Evolutionary conservation across 2,797 vertebrate genomes (phyloP).

Genomic region (Prionace glauca): DNA sequence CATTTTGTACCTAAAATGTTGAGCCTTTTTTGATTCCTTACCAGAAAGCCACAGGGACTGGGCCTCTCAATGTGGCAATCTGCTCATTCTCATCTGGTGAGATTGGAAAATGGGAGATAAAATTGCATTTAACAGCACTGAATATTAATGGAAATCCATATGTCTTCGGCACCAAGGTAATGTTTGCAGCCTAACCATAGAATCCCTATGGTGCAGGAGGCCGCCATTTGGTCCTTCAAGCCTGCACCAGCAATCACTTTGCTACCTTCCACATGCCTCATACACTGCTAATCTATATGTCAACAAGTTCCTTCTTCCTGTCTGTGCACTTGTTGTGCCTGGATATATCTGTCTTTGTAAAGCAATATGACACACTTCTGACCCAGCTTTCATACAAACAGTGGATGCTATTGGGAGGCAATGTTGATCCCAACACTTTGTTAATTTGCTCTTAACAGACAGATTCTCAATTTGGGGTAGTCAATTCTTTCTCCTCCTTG

Average conservation of each 20-base stretch:
- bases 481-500: not conserved
- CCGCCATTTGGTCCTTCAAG: too few species aligned
- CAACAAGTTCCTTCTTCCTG: not conserved
- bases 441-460: not conserved
- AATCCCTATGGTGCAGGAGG: too few species aligned
- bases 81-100: not conserved
- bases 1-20: not conserved
- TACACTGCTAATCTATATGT: not conserved
- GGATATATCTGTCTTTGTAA: not conserved
- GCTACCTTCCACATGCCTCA: not conserved
- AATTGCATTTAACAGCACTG: not conserved
- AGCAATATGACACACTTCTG: not conserved
- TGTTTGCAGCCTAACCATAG: not conserved
- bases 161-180: not conserved
- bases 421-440: not conserved
- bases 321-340: not conserved
- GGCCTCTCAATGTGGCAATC: not conserved
- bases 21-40: not conserved
- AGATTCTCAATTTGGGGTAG: not conserved
- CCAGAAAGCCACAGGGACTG: not conserved
- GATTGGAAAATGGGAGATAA: not conserved
- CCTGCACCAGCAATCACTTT: not conserved
- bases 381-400: not conserved
- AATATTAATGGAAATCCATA: not conserved
- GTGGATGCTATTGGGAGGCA: not conserved